Evolutionary conservation across 2,113 vertebrate genomes (phyloP), one percentile per base, ranked within the genome.

Genomic region (Peromyscus maniculatus): DNA sequence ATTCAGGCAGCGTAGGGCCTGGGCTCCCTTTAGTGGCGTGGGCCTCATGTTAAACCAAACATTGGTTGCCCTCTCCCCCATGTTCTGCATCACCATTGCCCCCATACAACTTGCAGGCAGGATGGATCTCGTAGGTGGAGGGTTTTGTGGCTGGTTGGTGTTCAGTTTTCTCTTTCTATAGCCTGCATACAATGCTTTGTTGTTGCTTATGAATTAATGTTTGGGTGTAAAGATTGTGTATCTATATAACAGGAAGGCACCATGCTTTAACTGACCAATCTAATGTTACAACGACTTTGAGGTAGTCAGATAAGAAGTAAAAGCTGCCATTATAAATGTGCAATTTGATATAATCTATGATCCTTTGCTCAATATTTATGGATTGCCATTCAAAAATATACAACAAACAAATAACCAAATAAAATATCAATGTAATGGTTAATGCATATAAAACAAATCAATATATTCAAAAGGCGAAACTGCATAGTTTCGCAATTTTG

Each of bases 21-120:
- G 4, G 1, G 17, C 10, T n/a, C 2, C 4, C 7, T 57, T n/a
- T 57, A 5, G 0, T 22, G 17, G 17, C 22, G 5, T 21, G 33
- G 10, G 17, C 78, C 10, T 59, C 33, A 24, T n/a, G 33, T 24
- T 59, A 82, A 82, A n/a, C 31, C 7, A 80, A 80, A 33, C 3
- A n/a, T n/a, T 22, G 5, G 1, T 82, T 10, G 17, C 9, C 2
- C 19, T 24, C 33, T n/a, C 52, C 19, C 2, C 12, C 52, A 36
- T 57, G 2, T 80, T 57, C 79, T 82, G 10, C 22, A 21, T 17
- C 52, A 55, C 52, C 52, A 59, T 0, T 82, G 33, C 4, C 10
- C 33, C 79, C 11, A 21, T 2, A 59, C 1, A 59, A 21, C 52
- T n/a, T 82, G 52, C 10, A 57, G 10, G 52, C 16, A 82, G 19